Evolutionary conservation across 1,140 invertebrate genomes (phyloP), one percentile per base, ranked within the genome.

Genomic region (Pseudomyrmex sp.): DNA sequence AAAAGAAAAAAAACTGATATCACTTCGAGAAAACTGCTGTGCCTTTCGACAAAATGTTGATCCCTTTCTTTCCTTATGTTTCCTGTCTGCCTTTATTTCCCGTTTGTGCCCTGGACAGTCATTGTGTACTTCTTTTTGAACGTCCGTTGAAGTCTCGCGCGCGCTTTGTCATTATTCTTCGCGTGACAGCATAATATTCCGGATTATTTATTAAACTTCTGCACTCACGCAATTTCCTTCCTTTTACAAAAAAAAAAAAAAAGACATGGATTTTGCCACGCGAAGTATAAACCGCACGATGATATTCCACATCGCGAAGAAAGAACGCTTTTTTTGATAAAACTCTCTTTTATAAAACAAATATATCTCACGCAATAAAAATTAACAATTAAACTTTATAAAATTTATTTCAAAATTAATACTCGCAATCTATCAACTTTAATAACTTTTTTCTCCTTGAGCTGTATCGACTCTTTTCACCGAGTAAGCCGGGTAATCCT

Each of bases 131-230:
- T 52, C 48, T 75, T 74, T 80, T 46, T 58, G 66, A 73, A 66
- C 75, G 13, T 4, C 61, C 86, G 59, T 88, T 76, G 86, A 7
- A 82, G 20, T 44, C 0, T 35, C 35, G 35, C 44, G 35, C 44
- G 18, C 20, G n/a, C 15, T 20, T 46, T 23, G 58, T 26, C 50
- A 35, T 87, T 84, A 77, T 85, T 87, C 58, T 66, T 58, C 56
- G 70, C 65, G 56, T 73, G 85, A 87, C 83, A 76, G 61, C 9
- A 76, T 76, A 79, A 74, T 76, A 66, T 82, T 86, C 74, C 23
- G 59, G 74, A 26, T 87, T 88, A 87, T 85, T 88, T 88, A 87
- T 87, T 85, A 87, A 74, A 74, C 62, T 76, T 26, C 5, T 48
- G 10, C 61, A 13, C 44, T 66, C 13, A 8, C 18, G 56, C 20